Evolutionary conservation across 2,797 vertebrate species (phyloP), one percentile per base, ranked within the genome.

Genomic region (Gymnodraco acuticeps): DNA sequence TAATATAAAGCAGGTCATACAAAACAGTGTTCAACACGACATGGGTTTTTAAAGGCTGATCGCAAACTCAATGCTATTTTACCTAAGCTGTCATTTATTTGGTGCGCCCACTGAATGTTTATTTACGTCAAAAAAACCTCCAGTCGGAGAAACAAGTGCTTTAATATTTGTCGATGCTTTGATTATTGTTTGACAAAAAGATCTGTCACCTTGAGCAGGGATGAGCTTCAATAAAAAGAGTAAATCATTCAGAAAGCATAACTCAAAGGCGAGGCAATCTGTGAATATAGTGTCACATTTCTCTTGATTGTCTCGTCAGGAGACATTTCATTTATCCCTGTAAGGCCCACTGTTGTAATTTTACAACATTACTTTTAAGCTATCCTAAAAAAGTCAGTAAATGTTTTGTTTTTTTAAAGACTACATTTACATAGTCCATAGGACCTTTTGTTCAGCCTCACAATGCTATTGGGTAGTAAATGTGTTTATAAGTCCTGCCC

Each of bases 1-100:
- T 59, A 56, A 50, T 45, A 19, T 42, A 42, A 63, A 58, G 23
- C 52, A 50, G 33, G 70, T 68, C 70, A 59, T 10, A 19, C 20
- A 70, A 46, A 76, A 10, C 43, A 46, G 48, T 27, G 48, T 23
- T 73, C 1, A 66, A 19, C 48, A 52, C 17, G 11, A 20, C 54
- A 27, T 20, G 46, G 43, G 38, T 16, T 59, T 55, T 52, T 42
- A 12, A 64, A 43, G 23, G 11, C 45, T 42, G 33, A 56, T 27
- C 27, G 11, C 33, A 42, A 42, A 64, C 17, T 17, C 38, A 8
- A 54, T 67, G 42, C 52, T 4, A 59, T 38, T 43, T 23, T 16
- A 15, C 12, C 15, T 19, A 15, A 38, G 63, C 67, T 61, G 56
- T 46, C 47, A 14, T 45, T 33, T 38, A 47, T 62, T 73, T 50